Conservation (phyloP, 1,140 invertebrate genomes). For the Battus philenor region DNA sequence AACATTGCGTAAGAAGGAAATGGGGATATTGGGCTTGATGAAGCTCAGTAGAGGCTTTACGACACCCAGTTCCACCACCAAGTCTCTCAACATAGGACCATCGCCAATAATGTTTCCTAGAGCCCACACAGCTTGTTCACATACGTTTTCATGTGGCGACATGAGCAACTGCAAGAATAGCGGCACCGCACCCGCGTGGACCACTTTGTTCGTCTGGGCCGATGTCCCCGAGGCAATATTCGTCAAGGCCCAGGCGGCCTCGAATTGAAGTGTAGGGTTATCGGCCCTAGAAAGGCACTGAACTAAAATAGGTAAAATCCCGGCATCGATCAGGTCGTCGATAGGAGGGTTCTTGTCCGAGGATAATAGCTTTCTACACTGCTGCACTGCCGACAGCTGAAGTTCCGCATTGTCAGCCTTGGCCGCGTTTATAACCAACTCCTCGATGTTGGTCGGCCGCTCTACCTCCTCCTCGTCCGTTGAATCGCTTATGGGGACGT, state of each 20-base stretch:
- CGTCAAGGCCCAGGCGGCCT: slow-evolving; percentile 99
- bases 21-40: slow-evolving; percentile 94
- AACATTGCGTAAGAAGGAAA: slow-evolving; percentile 96
- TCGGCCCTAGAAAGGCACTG: slow-evolving; percentile 90
- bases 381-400: slow-evolving; percentile 89
- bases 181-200: slow-evolving; percentile 95
- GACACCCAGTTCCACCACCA: slow-evolving; percentile 93
- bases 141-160: slow-evolving; percentile 97
- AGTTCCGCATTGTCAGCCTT: slow-evolving; percentile 81
- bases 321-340: slow-evolving; percentile 94
- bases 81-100: slow-evolving; percentile 92
- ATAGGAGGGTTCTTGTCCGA: slow-evolving; percentile 99
- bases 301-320: slow-evolving; percentile 96
- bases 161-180: slow-evolving; percentile 93
- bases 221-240: slow-evolving; percentile 99
- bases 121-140: slow-evolving; percentile 99
- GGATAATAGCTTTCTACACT: slow-evolving; percentile 95
- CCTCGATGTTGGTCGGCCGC: slow-evolving; percentile 80
- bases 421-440: slow-evolving; percentile 85
- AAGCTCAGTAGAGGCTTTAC: slow-evolving; percentile 92
- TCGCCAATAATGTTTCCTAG: slow-evolving; percentile 97
- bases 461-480: slow-evolving; percentile 89
- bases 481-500: slow-evolving; percentile 90
- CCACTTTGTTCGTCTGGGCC: slow-evolving; percentile 96
- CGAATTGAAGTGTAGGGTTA: slow-evolving; percentile 96